Evolutionary conservation across 2,797 vertebrate genomes (phyloP).

Genomic region (Amniataba percoides): DNA sequence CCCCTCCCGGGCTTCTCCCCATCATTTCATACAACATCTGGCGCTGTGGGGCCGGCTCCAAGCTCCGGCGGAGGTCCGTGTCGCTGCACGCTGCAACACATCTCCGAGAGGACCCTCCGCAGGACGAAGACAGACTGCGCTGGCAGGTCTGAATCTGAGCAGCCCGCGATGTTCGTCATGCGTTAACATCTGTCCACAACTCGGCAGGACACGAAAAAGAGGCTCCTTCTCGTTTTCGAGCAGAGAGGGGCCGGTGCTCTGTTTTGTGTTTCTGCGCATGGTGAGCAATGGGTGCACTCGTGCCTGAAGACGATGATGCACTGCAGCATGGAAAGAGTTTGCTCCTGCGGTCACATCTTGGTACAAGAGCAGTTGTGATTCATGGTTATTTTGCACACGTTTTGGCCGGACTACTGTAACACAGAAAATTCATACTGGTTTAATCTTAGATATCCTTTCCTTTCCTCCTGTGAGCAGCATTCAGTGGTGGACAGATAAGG

Average conservation of each 20-base stretch:
- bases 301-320: conserved; percentile 58
- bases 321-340: conserved; percentile 77
- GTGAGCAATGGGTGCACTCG: conserved; percentile 55
- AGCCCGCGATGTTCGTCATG: conserved; percentile 46
- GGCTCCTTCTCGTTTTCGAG: conserved; percentile 38
- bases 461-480: conserved; percentile 17
- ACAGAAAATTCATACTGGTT: conserved; percentile 65
- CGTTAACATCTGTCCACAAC: conserved; percentile 67
- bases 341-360: conserved; percentile 77
- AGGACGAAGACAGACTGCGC: conserved; percentile 37
- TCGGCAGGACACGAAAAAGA: conserved; percentile 40
- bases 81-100: conserved; percentile 56
- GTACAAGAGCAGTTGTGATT: conserved; percentile 75
- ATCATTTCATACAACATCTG: conserved; percentile 79
- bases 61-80: conserved; percentile 75
- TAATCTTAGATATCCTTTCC: conserved; percentile 57
- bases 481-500: conserved; percentile 49
- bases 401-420: conserved; percentile 73
- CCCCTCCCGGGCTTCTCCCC: conserved; percentile 35
- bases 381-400: conserved; percentile 75
- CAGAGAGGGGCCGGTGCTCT: conserved; percentile 18
- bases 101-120: conserved; percentile 62
- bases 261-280: conserved; percentile 53
- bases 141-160: conserved; percentile 50
- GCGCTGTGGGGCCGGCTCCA: conserved; percentile 66